Evolutionary conservation across 2,113 vertebrate species (phyloP).

Genomic region (Cyrtonyx montezumae): DNA sequence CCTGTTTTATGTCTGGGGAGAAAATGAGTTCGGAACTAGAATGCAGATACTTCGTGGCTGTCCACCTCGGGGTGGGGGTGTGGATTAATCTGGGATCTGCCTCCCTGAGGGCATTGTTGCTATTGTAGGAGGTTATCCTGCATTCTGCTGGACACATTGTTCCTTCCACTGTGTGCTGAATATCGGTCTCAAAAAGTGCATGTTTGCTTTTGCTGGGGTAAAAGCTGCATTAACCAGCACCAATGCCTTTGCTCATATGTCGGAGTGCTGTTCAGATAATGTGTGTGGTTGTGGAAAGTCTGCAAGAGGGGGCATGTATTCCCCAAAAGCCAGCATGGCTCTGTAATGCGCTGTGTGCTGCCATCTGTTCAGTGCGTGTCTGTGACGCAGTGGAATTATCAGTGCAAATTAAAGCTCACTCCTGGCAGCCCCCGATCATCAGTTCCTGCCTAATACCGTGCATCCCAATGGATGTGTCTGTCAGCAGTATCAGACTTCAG

Average conservation of each 20-base stretch:
- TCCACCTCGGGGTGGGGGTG: constrained; percentile 9
- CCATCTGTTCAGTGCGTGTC: constrained; percentile 64
- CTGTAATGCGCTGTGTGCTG: constrained; percentile 65
- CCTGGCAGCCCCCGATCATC: constrained; percentile 59
- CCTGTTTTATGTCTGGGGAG: constrained; percentile 62
- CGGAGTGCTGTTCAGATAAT: constrained; percentile 59
- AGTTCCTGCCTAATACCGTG: neutral
- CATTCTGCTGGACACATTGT: constrained; percentile 68
- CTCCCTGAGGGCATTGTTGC: constrained; percentile 3
- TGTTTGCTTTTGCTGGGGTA: constrained; percentile 70
- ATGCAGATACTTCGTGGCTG: constrained; percentile 42
- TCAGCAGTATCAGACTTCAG: neutral
- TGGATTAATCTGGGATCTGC: constrained; percentile 15
- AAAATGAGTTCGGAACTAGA: constrained; percentile 59
- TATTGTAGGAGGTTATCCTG: constrained; percentile 59
- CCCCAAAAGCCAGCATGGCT: constrained; percentile 62
- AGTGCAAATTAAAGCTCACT: constrained; percentile 46
- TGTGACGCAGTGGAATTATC: constrained; percentile 45
- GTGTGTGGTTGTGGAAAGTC: constrained; percentile 66
- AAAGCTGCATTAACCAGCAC: constrained; percentile 56
- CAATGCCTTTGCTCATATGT: constrained; percentile 59
- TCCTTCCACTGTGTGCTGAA: constrained; percentile 60
- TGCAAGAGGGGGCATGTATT: constrained; percentile 68
- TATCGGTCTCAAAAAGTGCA: constrained; percentile 56
- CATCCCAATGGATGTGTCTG: neutral